Evolutionary conservation across 2,797 vertebrate genomes (phyloP).

Genomic region (Hephaestus fuliginosus): DNA sequence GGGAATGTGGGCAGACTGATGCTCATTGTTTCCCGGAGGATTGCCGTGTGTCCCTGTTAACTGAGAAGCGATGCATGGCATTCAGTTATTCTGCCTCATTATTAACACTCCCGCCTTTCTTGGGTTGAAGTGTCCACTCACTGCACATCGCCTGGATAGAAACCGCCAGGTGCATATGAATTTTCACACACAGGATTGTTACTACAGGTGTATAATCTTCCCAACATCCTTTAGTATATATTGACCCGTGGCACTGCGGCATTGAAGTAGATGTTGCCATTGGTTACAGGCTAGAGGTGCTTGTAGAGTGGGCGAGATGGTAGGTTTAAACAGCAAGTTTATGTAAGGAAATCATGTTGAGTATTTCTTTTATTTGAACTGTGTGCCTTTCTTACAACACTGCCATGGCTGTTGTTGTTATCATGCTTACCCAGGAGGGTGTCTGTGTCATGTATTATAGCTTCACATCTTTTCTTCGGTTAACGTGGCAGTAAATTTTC

Average conservation of each 20-base stretch:
- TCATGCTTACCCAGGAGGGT: neutral
- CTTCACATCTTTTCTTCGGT: conserved; percentile 28
- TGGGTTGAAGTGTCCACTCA: conserved; percentile 34
- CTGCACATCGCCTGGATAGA: conserved; percentile 20
- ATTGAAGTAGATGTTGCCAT: conserved; percentile 76
- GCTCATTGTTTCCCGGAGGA: conserved; percentile 64
- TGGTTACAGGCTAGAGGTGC: conserved; percentile 75
- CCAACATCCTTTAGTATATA: conserved; percentile 43
- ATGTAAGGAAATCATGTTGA: conserved; percentile 57
- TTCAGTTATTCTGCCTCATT: conserved; percentile 34
- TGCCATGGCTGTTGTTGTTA: conserved; percentile 10
- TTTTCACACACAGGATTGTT: conserved; percentile 24
- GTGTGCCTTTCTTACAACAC: conserved; percentile 16
- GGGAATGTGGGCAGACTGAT: conserved; percentile 68
- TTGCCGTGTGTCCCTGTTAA: conserved; percentile 63
- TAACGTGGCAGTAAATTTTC: neutral
- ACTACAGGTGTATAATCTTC: conserved; percentile 45
- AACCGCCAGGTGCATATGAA: neutral
- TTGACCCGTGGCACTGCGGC: conserved; percentile 61
- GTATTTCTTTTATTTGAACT: conserved; percentile 24
- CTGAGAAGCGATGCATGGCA: conserved; percentile 61
- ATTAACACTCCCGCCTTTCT: conserved; percentile 33
- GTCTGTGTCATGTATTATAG: neutral
- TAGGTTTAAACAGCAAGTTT: conserved; percentile 69
- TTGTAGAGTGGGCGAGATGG: conserved; percentile 63